phyloP scores from a whole-genome alignment of 2,797 vertebrate genomes.

The Varecia variegata region DNA sequence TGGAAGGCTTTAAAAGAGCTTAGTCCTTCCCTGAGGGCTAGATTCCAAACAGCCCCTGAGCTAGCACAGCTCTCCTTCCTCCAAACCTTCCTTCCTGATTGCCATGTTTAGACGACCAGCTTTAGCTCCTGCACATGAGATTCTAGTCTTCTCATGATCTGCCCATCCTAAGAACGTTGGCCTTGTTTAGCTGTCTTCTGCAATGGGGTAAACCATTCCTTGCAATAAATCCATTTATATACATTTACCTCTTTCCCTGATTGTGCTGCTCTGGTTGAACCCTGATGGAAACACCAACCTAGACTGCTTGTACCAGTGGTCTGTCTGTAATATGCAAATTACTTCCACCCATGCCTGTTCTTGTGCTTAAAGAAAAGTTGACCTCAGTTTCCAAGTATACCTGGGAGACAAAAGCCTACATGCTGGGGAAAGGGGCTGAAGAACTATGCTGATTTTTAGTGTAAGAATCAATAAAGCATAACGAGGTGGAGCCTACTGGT shows the following conservation, averaged over 20 bases:
- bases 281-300: not conserved
- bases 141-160: not conserved
- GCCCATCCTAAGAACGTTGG: not conserved
- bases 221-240: not conserved
- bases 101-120: not conserved
- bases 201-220: not conserved
- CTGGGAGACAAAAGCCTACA: not conserved
- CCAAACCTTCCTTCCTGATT: too few species aligned
- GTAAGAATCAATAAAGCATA: not conserved
- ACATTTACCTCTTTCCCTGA: not conserved
- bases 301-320: not conserved
- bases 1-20: not conserved
- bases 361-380: not conserved
- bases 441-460: not conserved
- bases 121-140: not conserved
- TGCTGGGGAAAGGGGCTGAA: not conserved
- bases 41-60: accelerated
- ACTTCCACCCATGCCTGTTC: not conserved
- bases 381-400: not conserved
- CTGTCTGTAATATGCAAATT: not conserved
- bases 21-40: not conserved
- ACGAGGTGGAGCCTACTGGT: not conserved
- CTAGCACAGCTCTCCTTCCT: not conserved
- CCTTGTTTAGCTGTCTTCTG: not conserved
- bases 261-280: not conserved